phyloP scores from a whole-genome alignment of 2,797 vertebrate species.

The Myotis daubentonii region DNA sequence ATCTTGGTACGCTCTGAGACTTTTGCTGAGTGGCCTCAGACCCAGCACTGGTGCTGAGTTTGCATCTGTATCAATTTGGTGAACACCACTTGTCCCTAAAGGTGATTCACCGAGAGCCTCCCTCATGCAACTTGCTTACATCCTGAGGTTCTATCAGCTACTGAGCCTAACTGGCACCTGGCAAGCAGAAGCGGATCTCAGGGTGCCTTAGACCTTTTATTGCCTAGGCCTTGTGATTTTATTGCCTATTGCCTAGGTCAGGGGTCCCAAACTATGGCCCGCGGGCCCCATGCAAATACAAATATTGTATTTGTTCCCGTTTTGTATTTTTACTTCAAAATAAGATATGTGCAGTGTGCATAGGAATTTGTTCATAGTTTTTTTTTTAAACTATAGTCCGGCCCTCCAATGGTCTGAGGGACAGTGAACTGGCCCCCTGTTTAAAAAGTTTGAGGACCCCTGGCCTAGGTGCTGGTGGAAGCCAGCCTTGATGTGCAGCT shows the following conservation, averaged over 20 bases:
- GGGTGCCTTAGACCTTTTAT: neutral
- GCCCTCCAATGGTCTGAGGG: too few relatives aligned
- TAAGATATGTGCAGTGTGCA: too few relatives aligned
- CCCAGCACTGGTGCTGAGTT: neutral
- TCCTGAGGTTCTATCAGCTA: neutral
- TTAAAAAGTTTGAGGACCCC: too few relatives aligned
- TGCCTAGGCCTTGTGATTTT: neutral
- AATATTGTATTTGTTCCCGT: too few relatives aligned
- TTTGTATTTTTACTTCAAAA: too few relatives aligned
- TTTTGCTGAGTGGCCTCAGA: neutral
- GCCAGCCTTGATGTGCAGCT: neutral
- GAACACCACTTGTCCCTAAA: neutral
- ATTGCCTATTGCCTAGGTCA: too few relatives aligned
- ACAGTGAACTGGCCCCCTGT: too few relatives aligned
- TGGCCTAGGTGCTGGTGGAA: neutral
- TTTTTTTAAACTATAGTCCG: too few relatives aligned
- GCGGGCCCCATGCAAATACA: too few relatives aligned
- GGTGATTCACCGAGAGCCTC: neutral
- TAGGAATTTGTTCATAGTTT: too few relatives aligned
- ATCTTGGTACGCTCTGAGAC: neutral
- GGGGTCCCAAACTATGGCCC: too few relatives aligned
- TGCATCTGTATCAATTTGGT: neutral
- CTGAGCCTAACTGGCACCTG: neutral
- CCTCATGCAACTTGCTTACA: neutral
- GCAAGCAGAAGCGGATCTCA: neutral